Percentiles rank a stretch among this genome's conserved stretches.
Conservation (phyloP, 2,797 vertebrate species). For the Silurus aristotelis region DNA sequence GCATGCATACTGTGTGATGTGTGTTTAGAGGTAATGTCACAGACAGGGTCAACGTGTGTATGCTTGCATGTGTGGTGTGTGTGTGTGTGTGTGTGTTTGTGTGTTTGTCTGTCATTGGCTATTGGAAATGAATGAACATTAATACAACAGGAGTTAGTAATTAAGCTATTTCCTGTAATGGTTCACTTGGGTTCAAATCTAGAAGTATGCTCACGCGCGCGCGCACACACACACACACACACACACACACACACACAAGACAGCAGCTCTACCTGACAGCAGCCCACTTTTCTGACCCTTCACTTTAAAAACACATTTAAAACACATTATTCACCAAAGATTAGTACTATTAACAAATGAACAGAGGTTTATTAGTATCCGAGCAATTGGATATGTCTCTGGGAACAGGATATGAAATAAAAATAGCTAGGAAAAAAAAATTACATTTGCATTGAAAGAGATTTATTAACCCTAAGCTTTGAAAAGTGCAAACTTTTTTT, state of each 20-base stretch:
- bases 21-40: not conserved
- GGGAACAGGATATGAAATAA: no score
- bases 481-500: no score
- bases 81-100: not conserved
- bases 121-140: conserved; percentile 3
- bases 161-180: not conserved
- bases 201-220: not conserved
- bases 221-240: not conserved
- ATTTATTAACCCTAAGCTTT: no score
- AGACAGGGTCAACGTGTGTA: not conserved
- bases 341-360: no score
- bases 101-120: not conserved
- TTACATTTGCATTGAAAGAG: no score
- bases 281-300: no score
- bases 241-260: not conserved
- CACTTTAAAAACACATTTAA: no score
- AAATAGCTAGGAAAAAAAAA: no score
- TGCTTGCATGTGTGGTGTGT: not conserved
- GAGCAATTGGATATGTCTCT: no score
- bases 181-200: not conserved
- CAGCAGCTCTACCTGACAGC: not conserved
- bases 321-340: no score
- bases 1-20: not conserved
- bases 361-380: no score
- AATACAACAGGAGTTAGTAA: not conserved